Evolutionary conservation across 2,797 vertebrate genomes (phyloP), one percentile per base, ranked within the genome.

Genomic region (Gastrophryne carolinensis): DNA sequence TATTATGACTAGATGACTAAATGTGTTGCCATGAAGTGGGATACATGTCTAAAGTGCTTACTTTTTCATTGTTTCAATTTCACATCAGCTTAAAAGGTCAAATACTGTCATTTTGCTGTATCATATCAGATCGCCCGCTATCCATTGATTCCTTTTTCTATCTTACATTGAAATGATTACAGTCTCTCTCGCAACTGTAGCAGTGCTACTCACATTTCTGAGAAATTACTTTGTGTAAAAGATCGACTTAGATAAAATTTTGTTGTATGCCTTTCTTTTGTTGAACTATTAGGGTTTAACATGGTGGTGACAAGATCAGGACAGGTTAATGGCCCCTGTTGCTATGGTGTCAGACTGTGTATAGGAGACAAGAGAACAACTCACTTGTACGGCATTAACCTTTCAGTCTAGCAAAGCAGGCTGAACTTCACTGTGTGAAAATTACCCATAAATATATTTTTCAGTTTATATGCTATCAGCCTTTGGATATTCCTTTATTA

Each of bases 151-250:
- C 88, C 84, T 87, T 88, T 85, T 90, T 83, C 76, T 81, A 88
- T 66, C 82, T 79, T 81, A 89, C 58, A 57, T 56, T 88, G 85
- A 87, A 86, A 89, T 73, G 81, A 81, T 87, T 86, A 83, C 86
- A 87, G 86, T 90, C 83, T 90, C 81, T 84, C 86, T 81, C 63
- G 17, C 44, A 17, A 17, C 7, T 19, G 17, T 47, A 47, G 44
- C n/a, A 47, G 44, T 8, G 68, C 83, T 79, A 87, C 89, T 91
- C 89, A 85, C 85, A 86, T 92, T 91, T 91, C 90, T 89, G 88
- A 91, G 91, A 91, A 90, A 87, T 89, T 79, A 85, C 85, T 89
- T 89, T 89, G 88, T 88, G 88, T 81, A 85, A 85, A 86, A 89
- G 84, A 90, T 85, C 52, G 85, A 87, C 84, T 84, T 85, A 90